Base-by-base conservation (phyloP, 2,797 vertebrate genomes). In the Gastrophryne carolinensis region DNA sequence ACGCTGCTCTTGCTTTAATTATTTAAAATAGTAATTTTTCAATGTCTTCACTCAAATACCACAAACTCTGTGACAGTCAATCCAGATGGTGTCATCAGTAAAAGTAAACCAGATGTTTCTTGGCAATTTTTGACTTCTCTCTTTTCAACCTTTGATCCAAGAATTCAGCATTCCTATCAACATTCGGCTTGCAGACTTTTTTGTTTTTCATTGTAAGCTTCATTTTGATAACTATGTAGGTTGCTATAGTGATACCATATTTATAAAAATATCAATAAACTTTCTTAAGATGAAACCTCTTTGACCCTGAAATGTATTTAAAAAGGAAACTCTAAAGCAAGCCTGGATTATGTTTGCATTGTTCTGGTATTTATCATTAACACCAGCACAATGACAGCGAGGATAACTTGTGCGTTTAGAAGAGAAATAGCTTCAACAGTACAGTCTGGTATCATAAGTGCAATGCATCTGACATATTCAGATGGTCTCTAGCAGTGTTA, bases 91-190 rank as follows among this genome's bases (percentile, higher is more conserved):
- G 70, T 64, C 49, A 56, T 37, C 15, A 10, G 21, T 10, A 37
- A 30, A 64, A 49, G 41, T 19, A 34, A 63, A 63, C 15, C 47
- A 73, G 34, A 54, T 73, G 71, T 73, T 52, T 2, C 19, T 2
- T 4, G 21, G 3, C 26, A 44, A 60, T 37, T 12, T 24, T 57
- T 27, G 37, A 73, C 47, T 32, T 64, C 44, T n/a, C 30, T n/a
- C n/a, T n/a, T n/a, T 7, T 12, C 34, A 41, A 32, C 10, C 41
- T 13, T 11, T 23, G 17, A 26, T 63, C 70, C 69, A 73, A n/a
- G 34, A 72, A 52, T 29, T 15, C 44, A 35, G 17, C 12, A 54
- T 61, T 34, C 12, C 57, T 26, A 4, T 24, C 27, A 29, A 24
- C 6, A 47, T 19, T n/a, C 44, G 21, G 7, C 21, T 47, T 21